phyloP scores from a whole-genome alignment of 2,797 vertebrate genomes.

The Peromyscus aztecus region DNA sequence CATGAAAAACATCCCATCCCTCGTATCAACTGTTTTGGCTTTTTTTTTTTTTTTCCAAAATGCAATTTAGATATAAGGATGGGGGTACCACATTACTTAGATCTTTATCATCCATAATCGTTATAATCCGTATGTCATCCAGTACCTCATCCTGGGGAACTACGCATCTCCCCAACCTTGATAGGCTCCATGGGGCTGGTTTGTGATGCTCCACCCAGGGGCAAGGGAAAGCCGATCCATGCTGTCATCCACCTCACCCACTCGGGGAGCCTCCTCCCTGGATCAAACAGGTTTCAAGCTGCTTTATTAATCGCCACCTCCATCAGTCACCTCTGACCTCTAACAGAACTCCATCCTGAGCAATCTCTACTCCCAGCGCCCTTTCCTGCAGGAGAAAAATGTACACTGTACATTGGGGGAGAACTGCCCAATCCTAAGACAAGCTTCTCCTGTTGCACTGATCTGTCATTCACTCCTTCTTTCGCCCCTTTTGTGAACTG shows the following conservation, averaged over 20 bases:
- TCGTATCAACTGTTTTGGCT: neutral
- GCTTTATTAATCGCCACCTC: neutral
- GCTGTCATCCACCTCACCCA: neutral
- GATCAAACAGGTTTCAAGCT: neutral
- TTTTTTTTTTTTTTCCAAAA: neutral
- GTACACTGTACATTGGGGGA: too few relatives aligned
- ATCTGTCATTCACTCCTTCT: neutral
- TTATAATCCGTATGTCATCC: neutral
- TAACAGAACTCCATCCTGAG: neutral
- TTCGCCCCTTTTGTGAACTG: neutral
- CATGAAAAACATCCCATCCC: neutral
- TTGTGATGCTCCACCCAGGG: neutral
- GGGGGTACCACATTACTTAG: neutral
- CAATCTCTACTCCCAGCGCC: neutral
- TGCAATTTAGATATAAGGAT: neutral
- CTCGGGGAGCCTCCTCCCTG: neutral
- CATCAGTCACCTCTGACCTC: neutral
- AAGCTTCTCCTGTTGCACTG: neutral
- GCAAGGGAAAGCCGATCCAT: neutral
- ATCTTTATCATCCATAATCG: neutral
- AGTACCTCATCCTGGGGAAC: neutral
- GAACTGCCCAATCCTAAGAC: neutral
- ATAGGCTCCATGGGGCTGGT: neutral
- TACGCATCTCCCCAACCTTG: neutral
- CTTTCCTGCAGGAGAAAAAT: neutral